Evolutionary conservation across 1,140 invertebrate species (phyloP).

Genomic region (Drosophila nannoptera): DNA sequence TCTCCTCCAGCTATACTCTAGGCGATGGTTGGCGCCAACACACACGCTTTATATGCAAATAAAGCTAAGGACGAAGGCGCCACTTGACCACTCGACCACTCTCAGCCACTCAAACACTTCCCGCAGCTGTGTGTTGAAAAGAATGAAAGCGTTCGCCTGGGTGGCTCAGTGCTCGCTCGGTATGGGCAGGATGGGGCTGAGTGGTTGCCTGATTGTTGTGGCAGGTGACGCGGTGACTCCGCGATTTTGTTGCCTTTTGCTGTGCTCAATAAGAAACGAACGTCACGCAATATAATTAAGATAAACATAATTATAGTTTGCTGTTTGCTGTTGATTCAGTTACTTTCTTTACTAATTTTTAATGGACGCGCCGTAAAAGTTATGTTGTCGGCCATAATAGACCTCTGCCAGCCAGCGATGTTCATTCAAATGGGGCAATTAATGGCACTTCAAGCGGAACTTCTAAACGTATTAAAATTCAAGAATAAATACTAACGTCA

Average conservation of each 20-base stretch:
- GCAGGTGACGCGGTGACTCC: constrained; percentile 66
- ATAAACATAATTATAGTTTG: constrained; percentile 77
- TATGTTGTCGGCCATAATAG: constrained; percentile 43
- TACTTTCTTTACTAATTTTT: constrained; percentile 45
- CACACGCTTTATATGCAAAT: constrained; percentile 72
- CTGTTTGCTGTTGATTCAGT: constrained; percentile 53
- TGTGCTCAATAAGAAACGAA: constrained; percentile 72
- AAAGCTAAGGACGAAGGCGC: constrained; percentile 48
- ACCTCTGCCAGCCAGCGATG: neutral
- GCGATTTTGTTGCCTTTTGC: constrained; percentile 55
- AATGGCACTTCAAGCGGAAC: neutral
- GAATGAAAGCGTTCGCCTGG: constrained; percentile 11
- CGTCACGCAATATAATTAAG: constrained; percentile 77
- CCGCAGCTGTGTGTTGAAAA: constrained; percentile 20
- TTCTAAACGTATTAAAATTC: neutral
- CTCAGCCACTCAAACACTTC: constrained; percentile 54
- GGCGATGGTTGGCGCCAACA: constrained; percentile 22
- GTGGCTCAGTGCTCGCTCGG: constrained; percentile 1
- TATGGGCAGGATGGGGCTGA: neutral
- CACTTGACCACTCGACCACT: constrained; percentile 53
- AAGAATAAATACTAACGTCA: too few relatives aligned
- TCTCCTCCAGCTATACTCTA: neutral
- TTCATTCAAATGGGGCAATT: constrained; percentile 7
- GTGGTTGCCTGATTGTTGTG: constrained; percentile 40
- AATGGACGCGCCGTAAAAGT: constrained; percentile 56